These are phyloP conservation scores for Volucella zonaria DNA, from an alignment of 2,888 invertebrate species.

Conservation along the genomic window DNA sequence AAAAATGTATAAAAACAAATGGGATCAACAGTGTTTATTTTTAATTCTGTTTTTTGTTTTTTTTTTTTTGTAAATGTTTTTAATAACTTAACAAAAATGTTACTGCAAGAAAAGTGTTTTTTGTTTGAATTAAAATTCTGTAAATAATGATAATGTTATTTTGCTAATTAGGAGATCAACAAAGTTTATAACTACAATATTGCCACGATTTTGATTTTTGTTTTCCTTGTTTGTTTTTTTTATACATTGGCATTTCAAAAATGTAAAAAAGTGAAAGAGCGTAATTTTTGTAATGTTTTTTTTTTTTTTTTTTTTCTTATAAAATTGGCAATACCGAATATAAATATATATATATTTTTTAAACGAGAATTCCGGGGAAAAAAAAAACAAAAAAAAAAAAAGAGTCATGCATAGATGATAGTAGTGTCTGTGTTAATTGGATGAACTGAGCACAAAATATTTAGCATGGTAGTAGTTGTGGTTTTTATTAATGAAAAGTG, in stretches of 20 bases:
- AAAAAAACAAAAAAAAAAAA: constrained; percentile 29
- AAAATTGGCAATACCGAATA: constrained; percentile 52
- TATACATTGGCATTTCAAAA: constrained; percentile 13
- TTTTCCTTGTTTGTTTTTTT: constrained; percentile 8
- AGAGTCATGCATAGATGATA: constrained; percentile 75
- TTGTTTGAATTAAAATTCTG: constrained; percentile 23
- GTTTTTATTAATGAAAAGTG: constrained; percentile 29
- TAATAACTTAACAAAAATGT: constrained; percentile 48
- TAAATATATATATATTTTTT: constrained; percentile 16
- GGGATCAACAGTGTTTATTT: neutral
- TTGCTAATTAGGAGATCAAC: neutral
- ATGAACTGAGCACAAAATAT: constrained; percentile 84
- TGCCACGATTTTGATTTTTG: constrained; percentile 28
- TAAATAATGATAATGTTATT: constrained; percentile 25
- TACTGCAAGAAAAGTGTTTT: constrained; percentile 4
- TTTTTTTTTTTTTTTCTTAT: constrained; percentile 40
- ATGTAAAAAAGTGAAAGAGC: constrained; percentile 63
- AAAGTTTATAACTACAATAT: neutral
- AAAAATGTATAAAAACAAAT: no score
- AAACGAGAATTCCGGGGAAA: constrained; percentile 37
- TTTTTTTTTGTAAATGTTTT: constrained; percentile 29
- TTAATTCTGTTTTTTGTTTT: constrained; percentile 4
- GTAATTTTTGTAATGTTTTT: constrained; percentile 32
- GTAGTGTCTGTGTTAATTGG: constrained; percentile 82
- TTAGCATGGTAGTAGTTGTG: constrained; percentile 83